Conservation (phyloP, 2,888 invertebrate species). For the Hirtodrosophila alboralis region DNA sequence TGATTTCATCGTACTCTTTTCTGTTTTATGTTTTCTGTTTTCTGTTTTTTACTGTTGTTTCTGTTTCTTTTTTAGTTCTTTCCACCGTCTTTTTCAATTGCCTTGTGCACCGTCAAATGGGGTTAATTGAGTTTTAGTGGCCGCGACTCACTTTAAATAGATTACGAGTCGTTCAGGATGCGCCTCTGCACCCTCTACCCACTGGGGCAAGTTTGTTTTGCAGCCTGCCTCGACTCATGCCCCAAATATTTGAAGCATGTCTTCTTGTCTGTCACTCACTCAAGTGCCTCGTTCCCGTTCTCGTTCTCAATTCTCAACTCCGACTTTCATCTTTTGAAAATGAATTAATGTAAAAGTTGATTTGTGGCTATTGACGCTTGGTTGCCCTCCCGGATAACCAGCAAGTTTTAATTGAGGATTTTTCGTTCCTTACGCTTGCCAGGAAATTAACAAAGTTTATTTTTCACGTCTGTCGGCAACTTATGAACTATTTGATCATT, state of each 20-base stretch:
- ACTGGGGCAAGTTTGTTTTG: conserved; percentile 62
- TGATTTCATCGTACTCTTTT: conserved; percentile 58
- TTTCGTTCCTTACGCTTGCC: conserved; percentile 33
- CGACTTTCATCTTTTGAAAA: conserved; percentile 50
- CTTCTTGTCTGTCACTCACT: conserved; percentile 53
- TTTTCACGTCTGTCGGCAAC: neutral
- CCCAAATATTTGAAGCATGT: conserved; percentile 70
- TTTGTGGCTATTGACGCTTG: conserved; percentile 73
- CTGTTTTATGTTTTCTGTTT: conserved; percentile 15
- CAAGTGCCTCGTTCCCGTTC: conserved; percentile 24
- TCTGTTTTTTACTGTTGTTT: conserved; percentile 13
- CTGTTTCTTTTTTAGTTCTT: conserved; percentile 5
- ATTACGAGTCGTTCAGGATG: conserved; percentile 61
- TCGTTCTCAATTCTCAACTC: neutral
- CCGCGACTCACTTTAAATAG: conserved; percentile 77
- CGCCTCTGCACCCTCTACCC: neutral
- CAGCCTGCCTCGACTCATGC: conserved; percentile 43
- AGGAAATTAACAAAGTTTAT: conserved; percentile 71
- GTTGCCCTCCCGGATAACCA: conserved; percentile 46
- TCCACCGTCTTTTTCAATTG: conserved; percentile 57
- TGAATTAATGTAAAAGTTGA: conserved; percentile 74
- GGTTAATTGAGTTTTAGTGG: conserved; percentile 82
- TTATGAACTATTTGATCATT: conserved; percentile 14
- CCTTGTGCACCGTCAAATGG: conserved; percentile 63
- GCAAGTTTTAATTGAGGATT: conserved; percentile 68